Percentiles rank a stretch among this genome's conserved stretches.
These are phyloP conservation scores for Paraescarpia echinospica DNA, from an alignment of 1,140 invertebrate species.

Conservation along the genomic window DNA sequence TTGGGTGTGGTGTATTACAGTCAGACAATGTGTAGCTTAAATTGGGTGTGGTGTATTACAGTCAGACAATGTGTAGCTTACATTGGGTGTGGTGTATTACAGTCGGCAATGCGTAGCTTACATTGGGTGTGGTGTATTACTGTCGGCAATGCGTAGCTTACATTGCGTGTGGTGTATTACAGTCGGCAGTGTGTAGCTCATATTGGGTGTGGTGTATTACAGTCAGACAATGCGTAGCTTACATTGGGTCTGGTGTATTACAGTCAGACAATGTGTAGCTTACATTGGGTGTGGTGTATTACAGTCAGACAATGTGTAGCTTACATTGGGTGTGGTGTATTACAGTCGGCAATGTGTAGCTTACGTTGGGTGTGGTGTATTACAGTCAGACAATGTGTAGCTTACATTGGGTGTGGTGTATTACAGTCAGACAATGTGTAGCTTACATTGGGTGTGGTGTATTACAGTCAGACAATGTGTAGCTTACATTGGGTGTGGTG, in stretches of 20 bases:
- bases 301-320: neutral
- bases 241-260: neutral
- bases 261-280: neutral
- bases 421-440: neutral
- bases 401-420: neutral
- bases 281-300: neutral
- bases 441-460: neutral
- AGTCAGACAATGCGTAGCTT: neutral
- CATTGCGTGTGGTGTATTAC: neutral
- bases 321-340: neutral
- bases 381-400: neutral
- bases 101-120: neutral
- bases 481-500: neutral
- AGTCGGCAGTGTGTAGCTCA: neutral
- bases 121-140: neutral
- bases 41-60: neutral
- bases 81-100: neutral
- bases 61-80: neutral
- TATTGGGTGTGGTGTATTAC: neutral
- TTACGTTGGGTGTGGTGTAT: neutral
- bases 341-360: neutral
- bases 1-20: neutral
- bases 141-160: neutral
- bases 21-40: neutral
- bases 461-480: neutral